A percentile compares a stretch with the other conserved stretches of the same genome.
Evolutionary conservation across 2,797 vertebrate genomes (phyloP).

Genomic region (Trichosurus vulpecula): DNA sequence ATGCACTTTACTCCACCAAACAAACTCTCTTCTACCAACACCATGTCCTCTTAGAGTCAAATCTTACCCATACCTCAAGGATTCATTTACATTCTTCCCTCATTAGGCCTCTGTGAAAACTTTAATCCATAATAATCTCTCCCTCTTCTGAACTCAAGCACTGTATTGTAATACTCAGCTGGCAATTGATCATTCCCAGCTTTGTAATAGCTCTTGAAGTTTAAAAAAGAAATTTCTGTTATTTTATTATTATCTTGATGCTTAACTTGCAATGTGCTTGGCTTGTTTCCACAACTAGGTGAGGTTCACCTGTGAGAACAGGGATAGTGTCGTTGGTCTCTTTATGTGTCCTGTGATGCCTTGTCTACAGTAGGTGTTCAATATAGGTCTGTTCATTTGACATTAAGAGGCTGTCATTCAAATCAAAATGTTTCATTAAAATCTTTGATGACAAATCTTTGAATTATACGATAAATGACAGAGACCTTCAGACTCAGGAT

Average conservation of each 20-base stretch:
- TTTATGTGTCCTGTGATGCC: not conserved
- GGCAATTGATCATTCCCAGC: not conserved
- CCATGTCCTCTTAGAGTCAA: not conserved
- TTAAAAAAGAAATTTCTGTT: not conserved
- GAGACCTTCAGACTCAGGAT: not conserved
- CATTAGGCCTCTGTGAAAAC: not conserved
- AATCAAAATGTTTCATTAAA: conserved; percentile 25
- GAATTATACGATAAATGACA: not conserved
- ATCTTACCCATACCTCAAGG: not conserved
- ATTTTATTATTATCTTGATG: not conserved
- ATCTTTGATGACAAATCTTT: not conserved
- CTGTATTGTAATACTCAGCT: not conserved
- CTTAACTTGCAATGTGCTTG: not conserved
- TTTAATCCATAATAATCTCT: not conserved
- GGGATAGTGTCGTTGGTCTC: not conserved
- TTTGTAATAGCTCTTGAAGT: not conserved
- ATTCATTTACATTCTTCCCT: not conserved
- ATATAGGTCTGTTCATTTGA: conserved; percentile 5
- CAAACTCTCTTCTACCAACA: not conserved
- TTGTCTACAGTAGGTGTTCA: not conserved
- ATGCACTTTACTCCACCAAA: not conserved
- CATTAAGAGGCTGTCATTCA: not conserved
- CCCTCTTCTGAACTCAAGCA: not conserved
- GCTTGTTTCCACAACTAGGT: not conserved
- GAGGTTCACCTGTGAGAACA: not conserved